Conservation (phyloP, 2,797 vertebrate genomes). For the Gastrophryne carolinensis region DNA sequence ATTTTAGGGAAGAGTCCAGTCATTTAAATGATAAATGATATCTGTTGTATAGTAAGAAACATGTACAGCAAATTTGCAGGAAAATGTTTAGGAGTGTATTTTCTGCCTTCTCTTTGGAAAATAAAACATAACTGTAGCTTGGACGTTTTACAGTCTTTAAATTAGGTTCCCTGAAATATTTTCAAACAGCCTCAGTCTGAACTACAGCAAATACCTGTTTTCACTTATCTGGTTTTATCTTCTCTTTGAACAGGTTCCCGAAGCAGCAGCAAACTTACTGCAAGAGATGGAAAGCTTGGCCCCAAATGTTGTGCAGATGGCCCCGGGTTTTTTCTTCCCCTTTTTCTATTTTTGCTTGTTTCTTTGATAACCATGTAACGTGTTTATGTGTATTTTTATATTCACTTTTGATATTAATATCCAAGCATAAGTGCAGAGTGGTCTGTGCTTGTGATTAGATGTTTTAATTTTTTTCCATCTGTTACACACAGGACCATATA, state of each 20-base stretch:
- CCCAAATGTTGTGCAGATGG: background rate
- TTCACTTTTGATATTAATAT: constrained; percentile 9
- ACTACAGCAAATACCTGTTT: background rate
- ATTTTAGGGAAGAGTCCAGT: background rate
- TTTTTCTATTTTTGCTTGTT: constrained; percentile 7
- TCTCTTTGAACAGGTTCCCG: constrained; percentile 11
- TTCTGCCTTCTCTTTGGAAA: too few relatives aligned
- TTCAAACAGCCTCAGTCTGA: background rate
- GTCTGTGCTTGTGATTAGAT: background rate
- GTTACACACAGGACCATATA: background rate
- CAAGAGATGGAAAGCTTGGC: background rate
- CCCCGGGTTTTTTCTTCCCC: background rate
- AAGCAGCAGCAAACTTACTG: background rate
- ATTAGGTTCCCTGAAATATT: background rate
- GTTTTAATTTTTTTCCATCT: constrained; percentile 22
- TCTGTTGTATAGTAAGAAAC: background rate
- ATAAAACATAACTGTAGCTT: background rate
- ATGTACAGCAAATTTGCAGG: background rate
- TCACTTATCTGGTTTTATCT: background rate
- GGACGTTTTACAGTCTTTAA: background rate
- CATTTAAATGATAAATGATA: background rate
- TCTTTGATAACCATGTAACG: constrained; percentile 34
- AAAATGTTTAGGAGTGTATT: too few relatives aligned
- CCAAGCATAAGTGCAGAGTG: background rate
- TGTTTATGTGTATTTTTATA: constrained; percentile 42